Percentiles rank a stretch among this genome's conserved stretches.
phyloP scores from a whole-genome alignment of 1,140 invertebrate species.

The Calliphora vicina region DNA sequence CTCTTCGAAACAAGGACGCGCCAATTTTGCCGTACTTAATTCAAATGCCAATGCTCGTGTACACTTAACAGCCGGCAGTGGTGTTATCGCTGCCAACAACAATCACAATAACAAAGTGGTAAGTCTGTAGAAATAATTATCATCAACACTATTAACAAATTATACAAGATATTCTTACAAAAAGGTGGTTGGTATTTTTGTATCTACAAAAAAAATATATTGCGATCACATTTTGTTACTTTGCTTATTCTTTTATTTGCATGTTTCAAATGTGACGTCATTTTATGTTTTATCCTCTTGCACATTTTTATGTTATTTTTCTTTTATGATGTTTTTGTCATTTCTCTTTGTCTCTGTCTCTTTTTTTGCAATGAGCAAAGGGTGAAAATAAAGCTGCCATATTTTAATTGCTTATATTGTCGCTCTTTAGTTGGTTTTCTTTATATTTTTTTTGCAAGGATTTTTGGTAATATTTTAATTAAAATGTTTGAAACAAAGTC shows the following conservation, averaged over 20 bases:
- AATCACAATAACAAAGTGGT: constrained; percentile 30
- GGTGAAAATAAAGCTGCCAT: neutral
- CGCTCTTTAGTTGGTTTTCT: no score
- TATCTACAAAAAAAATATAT: neutral
- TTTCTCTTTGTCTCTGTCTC: neutral
- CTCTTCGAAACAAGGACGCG: constrained; percentile 16
- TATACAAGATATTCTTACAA: neutral
- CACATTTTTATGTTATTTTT: neutral
- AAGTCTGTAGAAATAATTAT: neutral
- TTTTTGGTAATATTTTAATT: no score
- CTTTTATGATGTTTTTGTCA: no score
- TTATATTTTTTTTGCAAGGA: no score
- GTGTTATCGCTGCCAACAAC: neutral
- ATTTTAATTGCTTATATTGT: neutral
- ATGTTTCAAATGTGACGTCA: neutral
- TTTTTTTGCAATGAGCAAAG: neutral
- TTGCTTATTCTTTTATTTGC: neutral
- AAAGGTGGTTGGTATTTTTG: neutral
- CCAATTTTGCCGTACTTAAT: constrained; percentile 28
- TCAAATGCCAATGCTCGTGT: constrained; percentile 14
- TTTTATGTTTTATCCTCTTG: constrained; percentile 1
- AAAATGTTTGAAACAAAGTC: no score
- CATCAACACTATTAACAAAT: neutral
- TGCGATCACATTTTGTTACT: neutral
- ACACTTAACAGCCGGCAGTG: neutral